Evolutionary conservation across 2,797 vertebrate genomes (phyloP), one percentile per base, ranked within the genome.

Genomic region (Falco novaeseelandiae): DNA sequence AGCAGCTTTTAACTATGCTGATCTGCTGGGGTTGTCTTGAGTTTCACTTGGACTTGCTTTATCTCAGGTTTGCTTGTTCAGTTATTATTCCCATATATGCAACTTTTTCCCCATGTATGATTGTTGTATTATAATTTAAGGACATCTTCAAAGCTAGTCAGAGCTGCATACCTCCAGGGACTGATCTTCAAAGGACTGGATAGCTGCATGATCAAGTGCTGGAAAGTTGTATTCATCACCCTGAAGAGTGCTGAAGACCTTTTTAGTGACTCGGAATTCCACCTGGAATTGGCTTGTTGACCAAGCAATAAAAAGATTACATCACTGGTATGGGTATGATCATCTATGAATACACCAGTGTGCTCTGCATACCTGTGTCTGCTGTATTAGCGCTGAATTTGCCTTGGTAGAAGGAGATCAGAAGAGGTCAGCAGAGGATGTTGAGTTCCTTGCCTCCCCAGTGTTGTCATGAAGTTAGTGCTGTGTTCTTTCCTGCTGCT

Each of bases 391-490:
- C 26, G 42, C 17, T 32, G 51, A 1, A 12, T 42, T 87, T 80
- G 36, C 72, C 52, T 66, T 1, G 1, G 42, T 36, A 7, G 57
- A n/a, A 52, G 32, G 30, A 74, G 34, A 42, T 5, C 26, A 34
- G 58, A 65, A 80, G 32, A 34, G 58, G 15, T 44, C 14, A 0
- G 0, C 8, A 9, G 69, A 46, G 26, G 7, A 14, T 74, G 14
- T 2, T 80, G 55, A 46, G 42, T 29, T 73, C 18, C 48, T 72
- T 49, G 44, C 32, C 32, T 38, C 7, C 12, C 13, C n/a, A 25
- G 12, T 0, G 0, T 34, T 74, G 40, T 55, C 61, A 62, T 1
- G 1, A 14, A 1, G 0, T 44, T 20, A 5, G 12, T 46, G 48
- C 19, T 30, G 1, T 66, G 10, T 76, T 87, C 49, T 49, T 70